Evolutionary conservation across 2,888 invertebrate species (phyloP).

Genomic region (Lydus trimaculatus): DNA sequence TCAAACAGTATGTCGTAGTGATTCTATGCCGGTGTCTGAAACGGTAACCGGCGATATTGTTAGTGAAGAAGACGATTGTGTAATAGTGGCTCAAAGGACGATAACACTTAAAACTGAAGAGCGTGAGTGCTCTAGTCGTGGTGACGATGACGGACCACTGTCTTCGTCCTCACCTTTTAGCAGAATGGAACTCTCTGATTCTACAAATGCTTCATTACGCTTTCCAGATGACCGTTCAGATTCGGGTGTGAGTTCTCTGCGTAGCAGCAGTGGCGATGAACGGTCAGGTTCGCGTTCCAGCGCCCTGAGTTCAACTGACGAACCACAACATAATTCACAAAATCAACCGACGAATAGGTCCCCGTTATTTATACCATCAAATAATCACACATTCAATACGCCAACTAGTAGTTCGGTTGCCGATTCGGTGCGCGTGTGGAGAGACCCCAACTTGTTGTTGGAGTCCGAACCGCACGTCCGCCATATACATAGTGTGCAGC

Average conservation of each 20-base stretch:
- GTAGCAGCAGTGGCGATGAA: conserved; percentile 74
- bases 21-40: conserved; percentile 32
- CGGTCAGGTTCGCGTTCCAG: conserved; percentile 78
- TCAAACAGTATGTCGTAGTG: conserved; percentile 44
- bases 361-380: conserved; percentile 50
- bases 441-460: conserved; percentile 65
- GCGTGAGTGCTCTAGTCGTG: conserved; percentile 58
- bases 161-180: conserved; percentile 51
- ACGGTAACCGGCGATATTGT: conserved; percentile 56
- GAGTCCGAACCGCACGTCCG: conserved; percentile 63
- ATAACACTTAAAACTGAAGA: conserved; percentile 45
- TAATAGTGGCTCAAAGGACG: conserved; percentile 66
- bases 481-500: conserved; percentile 70
- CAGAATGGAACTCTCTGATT: conserved; percentile 58
- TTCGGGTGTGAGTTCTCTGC: conserved; percentile 75
- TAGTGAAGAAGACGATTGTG: conserved; percentile 69
- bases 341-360: conserved; percentile 48
- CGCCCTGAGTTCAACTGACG: conserved; percentile 78
- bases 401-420: conserved; percentile 19
- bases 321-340: conserved; percentile 60
- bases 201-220: conserved; percentile 46
- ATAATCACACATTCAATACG: conserved; percentile 26
- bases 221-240: conserved; percentile 62
- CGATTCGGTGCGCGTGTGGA: conserved; percentile 63
- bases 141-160: conserved; percentile 62